Evolutionary conservation across 2,888 invertebrate genomes (phyloP).

Genomic region (Ornithoptera priamus): DNA sequence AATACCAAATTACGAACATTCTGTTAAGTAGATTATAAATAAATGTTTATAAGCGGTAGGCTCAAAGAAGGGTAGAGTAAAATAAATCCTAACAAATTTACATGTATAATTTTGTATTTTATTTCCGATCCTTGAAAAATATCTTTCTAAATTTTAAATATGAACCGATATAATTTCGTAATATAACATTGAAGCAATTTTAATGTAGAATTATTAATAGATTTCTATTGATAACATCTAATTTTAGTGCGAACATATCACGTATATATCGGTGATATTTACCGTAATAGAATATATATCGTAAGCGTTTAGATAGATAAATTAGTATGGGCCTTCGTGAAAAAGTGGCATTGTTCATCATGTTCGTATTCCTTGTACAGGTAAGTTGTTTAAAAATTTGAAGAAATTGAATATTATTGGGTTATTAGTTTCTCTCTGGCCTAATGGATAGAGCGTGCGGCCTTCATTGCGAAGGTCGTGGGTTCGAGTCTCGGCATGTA

Average conservation of each 20-base stretch:
- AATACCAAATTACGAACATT: no score
- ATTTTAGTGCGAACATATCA: conserved; percentile 18
- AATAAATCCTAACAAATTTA: background rate
- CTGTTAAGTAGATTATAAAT: background rate
- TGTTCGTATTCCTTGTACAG: conserved; percentile 43
- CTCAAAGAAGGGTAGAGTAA: background rate
- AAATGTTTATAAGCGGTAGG: background rate
- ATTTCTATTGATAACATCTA: conserved; percentile 19
- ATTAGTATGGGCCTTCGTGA: conserved; percentile 53
- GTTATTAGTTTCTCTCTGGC: background rate
- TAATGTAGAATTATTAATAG: conserved; percentile 4
- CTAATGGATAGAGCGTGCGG: no score
- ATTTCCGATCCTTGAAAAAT: background rate
- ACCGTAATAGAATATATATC: conserved; percentile 21
- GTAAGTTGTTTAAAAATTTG: conserved; percentile 40
- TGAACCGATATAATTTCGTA: background rate
- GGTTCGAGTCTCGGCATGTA: no score
- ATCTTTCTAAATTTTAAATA: background rate
- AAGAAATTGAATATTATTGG: background rate
- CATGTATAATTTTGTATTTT: background rate
- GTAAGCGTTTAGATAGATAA: conserved; percentile 5
- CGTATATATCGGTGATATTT: conserved; percentile 23
- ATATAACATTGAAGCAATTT: conserved; percentile 4
- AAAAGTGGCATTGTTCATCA: conserved; percentile 47
- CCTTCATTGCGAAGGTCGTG: no score